Conservation (phyloP, 2,797 vertebrate species). For the Zalophus californianus region DNA sequence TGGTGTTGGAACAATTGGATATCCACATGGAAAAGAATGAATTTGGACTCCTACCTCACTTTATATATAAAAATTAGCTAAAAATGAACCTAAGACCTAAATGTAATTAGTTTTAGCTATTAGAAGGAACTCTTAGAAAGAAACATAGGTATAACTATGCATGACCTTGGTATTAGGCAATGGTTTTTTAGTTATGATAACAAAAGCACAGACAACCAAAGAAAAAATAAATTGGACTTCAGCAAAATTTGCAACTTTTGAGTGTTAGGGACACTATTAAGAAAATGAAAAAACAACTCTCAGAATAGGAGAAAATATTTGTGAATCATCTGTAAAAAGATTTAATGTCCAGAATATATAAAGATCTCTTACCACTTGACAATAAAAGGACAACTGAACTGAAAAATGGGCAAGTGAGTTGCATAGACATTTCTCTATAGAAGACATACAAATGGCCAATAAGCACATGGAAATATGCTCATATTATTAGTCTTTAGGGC, state of each 20-base stretch:
- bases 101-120: not conserved
- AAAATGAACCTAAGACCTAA: not conserved
- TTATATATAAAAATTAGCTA: not conserved
- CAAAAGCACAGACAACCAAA: not conserved
- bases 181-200: not conserved
- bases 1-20: not conserved
- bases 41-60: not conserved
- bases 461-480: not conserved
- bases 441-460: not conserved
- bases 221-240: not conserved
- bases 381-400: not conserved
- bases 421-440: not conserved
- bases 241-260: not conserved
- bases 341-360: not conserved
- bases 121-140: not conserved
- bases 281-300: not conserved
- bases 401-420: not conserved
- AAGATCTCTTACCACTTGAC: not conserved
- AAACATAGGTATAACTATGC: not conserved
- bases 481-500: not conserved
- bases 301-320: conserved; percentile 17
- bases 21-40: not conserved
- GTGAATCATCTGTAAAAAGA: not conserved
- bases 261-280: not conserved
- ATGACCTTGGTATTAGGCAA: not conserved